These are phyloP conservation scores for Melanerpes formicivorus DNA, from an alignment of 2,113 vertebrate genomes.

Conservation along the genomic window DNA sequence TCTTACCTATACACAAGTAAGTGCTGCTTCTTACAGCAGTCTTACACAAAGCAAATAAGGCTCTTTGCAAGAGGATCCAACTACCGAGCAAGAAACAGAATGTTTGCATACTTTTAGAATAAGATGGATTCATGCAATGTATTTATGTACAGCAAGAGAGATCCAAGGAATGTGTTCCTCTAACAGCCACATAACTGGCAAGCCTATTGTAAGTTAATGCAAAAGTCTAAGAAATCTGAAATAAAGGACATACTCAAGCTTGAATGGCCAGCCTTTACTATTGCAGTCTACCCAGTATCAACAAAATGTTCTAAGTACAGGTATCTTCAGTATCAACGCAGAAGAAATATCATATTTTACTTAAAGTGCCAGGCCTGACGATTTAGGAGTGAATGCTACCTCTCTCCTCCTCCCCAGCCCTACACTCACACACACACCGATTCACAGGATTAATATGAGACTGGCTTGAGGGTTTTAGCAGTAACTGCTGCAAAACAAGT, in stretches of 20 bases:
- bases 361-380: constrained; percentile 2
- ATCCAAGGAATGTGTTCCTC: background rate
- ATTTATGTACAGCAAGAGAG: background rate
- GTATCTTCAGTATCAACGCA: background rate
- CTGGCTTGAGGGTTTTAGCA: constrained; percentile 49
- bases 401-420: background rate
- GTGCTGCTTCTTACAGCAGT: background rate
- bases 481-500: constrained; percentile 59
- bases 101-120: background rate
- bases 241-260: background rate
- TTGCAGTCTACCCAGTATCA: background rate
- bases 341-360: constrained; percentile 36
- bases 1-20: background rate
- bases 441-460: constrained; percentile 48
- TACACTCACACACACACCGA: background rate
- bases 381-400: background rate
- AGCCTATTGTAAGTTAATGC: background rate
- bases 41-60: background rate
- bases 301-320: background rate
- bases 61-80: background rate
- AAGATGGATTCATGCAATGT: background rate
- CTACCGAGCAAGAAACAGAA: background rate
- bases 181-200: background rate
- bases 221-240: background rate
- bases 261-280: background rate